phyloP scores from a whole-genome alignment of 2,113 vertebrate genomes.

The Lasiurus cinereus region DNA sequence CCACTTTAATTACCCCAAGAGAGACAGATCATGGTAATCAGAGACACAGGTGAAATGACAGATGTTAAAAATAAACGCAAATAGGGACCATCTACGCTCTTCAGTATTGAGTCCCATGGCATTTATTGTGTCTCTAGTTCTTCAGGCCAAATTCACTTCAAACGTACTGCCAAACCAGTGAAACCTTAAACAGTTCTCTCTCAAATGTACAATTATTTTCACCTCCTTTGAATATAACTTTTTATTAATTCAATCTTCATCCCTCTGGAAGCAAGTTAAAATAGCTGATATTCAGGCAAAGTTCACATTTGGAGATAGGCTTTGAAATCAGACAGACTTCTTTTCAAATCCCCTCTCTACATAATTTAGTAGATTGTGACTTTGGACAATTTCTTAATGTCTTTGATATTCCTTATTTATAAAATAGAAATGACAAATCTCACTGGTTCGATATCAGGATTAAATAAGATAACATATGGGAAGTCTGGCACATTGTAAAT shows the following conservation, averaged over 20 bases:
- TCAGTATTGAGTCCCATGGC: neutral
- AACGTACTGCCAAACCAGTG: neutral
- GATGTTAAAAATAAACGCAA: neutral
- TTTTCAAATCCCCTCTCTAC: neutral
- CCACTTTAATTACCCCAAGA: conserved; percentile 25
- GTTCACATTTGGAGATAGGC: conserved; percentile 5
- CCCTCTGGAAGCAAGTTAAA: conserved; percentile 33
- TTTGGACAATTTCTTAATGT: conserved; percentile 63
- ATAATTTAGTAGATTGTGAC: conserved; percentile 58
- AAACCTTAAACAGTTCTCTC: neutral
- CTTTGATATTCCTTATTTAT: conserved; percentile 68
- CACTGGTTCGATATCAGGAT: conserved; percentile 16
- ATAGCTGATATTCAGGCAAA: neutral
- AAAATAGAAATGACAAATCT: conserved; percentile 57
- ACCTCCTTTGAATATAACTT: conserved; percentile 6
- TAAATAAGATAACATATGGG: conserved; percentile 70
- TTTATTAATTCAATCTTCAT: neutral
- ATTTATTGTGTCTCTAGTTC: neutral
- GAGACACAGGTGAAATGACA: neutral
- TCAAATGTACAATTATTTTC: neutral
- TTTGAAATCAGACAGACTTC: conserved; percentile 40
- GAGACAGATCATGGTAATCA: neutral
- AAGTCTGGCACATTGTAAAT: conserved; percentile 68
- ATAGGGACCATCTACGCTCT: neutral
- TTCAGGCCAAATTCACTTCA: neutral